These are phyloP conservation scores for Lasius fuliginosus DNA, from an alignment of 2,888 invertebrate species.

Conservation along the genomic window DNA sequence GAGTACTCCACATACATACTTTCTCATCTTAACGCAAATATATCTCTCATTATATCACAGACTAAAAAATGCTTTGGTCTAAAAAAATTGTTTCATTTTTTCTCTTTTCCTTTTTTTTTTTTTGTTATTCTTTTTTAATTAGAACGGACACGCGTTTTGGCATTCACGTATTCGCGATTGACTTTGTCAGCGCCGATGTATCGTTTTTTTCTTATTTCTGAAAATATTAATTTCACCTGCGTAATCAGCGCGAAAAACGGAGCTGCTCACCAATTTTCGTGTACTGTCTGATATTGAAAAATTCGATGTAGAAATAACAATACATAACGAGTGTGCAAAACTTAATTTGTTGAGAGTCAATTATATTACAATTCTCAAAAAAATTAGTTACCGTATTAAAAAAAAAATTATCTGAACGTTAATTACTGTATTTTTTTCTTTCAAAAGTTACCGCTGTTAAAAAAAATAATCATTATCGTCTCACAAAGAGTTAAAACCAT, in stretches of 20 bases:
- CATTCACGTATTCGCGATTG: not conserved
- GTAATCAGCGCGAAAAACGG: conserved; percentile 51
- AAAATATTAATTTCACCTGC: conserved; percentile 47
- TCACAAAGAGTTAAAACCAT: not conserved
- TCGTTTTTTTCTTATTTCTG: conserved; percentile 10
- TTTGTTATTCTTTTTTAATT: conserved; percentile 33
- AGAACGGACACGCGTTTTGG: conserved; percentile 30
- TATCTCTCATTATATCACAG: conserved; percentile 84
- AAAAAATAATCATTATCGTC: not conserved
- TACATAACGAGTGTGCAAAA: not conserved
- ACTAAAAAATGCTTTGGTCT: conserved; percentile 86
- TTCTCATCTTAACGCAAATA: conserved; percentile 78
- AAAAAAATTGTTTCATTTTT: conserved; percentile 73
- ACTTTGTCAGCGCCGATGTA: not conserved
- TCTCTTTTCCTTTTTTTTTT: conserved; percentile 46
- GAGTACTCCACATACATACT: conserved; percentile 72
- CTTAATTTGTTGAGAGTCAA: not conserved
- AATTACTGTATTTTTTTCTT: not conserved
- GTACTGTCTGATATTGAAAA: not conserved
- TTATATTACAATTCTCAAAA: not conserved
- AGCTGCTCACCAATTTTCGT: conserved; percentile 7
- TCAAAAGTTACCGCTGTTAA: not conserved
- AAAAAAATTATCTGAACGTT: not conserved
- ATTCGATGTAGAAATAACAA: conserved; percentile 15
- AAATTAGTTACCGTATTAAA: not conserved